A percentile compares a stretch with the other conserved stretches of the same genome.
Evolutionary conservation across 64 coral and sea anemone genomes (phyloP).

Genomic region (Platygyra sinensis): DNA sequence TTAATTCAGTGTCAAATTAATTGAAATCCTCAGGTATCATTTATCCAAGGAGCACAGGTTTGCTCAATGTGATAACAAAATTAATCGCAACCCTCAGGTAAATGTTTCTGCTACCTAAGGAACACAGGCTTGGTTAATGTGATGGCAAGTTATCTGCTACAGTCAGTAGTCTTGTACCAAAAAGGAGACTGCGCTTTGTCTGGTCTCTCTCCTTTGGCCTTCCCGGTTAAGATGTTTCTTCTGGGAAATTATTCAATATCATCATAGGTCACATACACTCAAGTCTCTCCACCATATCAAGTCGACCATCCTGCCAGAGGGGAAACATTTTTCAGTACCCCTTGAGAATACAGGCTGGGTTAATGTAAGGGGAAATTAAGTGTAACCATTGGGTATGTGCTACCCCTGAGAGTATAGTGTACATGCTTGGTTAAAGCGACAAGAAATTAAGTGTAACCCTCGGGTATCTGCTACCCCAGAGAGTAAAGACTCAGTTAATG

Average conservation of each 20-base stretch:
- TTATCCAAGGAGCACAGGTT: background rate
- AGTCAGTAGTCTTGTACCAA: no score
- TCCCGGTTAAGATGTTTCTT: background rate
- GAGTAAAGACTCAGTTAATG: no score
- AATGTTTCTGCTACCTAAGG: no score
- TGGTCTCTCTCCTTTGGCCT: slow-evolving; percentile 34
- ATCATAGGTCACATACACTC: background rate
- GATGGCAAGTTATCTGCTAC: no score
- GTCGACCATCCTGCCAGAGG: slow-evolving; percentile 18
- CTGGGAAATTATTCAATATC: background rate
- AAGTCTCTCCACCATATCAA: slow-evolving; percentile 40
- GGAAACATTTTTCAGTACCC: slow-evolving; percentile 23
- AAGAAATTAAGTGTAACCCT: no score
- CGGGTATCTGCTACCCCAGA: no score
- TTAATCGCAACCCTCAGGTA: no score
- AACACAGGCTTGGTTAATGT: no score
- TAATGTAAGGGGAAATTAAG: background rate
- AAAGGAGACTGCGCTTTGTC: slow-evolving; percentile 28
- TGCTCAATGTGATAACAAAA: background rate
- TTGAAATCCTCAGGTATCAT: background rate
- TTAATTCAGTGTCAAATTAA: background rate
- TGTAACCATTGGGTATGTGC: background rate
- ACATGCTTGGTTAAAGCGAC: no score
- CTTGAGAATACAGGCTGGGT: background rate
- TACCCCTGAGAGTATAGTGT: no score